Evolutionary conservation across 2,888 invertebrate species (phyloP).

Genomic region (Criorhina ranunculi): DNA sequence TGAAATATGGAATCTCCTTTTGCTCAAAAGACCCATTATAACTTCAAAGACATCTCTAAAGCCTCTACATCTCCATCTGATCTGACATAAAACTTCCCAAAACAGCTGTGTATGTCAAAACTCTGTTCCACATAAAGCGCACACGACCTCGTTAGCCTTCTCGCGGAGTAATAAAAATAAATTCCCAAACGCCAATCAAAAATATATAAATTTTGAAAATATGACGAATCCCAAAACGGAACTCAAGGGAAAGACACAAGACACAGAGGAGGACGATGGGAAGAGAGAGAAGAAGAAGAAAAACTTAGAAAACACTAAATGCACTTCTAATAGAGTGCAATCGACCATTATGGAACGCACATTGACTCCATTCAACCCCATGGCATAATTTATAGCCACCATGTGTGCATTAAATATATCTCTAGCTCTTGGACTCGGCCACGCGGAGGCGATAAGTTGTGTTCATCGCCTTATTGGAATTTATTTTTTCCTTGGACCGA

Average conservation of each 20-base stretch:
- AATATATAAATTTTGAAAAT: conserved; percentile 38
- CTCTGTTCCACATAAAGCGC: conserved; percentile 11
- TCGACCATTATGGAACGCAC: conserved; percentile 63
- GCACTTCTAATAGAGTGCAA: conserved; percentile 66
- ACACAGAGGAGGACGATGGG: neutral
- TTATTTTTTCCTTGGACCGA: conserved; percentile 15
- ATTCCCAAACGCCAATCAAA: conserved; percentile 50
- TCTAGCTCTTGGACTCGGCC: conserved; percentile 20
- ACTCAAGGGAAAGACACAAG: neutral
- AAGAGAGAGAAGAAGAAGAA: neutral
- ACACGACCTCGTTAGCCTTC: conserved; percentile 35
- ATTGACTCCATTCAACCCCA: conserved; percentile 61
- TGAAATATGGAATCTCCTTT: too few relatives aligned
- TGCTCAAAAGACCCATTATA: too few relatives aligned
- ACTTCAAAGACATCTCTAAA: too few relatives aligned
- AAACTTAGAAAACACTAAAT: conserved; percentile 43
- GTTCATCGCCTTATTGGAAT: conserved; percentile 32
- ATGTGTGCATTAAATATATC: conserved; percentile 69
- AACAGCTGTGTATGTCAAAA: conserved; percentile 17
- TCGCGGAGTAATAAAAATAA: conserved; percentile 35
- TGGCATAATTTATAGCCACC: conserved; percentile 62
- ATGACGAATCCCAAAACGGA: conserved; percentile 23
- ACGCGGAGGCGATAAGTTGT: conserved; percentile 54
- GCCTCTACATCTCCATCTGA: too few relatives aligned
- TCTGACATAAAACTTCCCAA: neutral